Conservation (phyloP, 2,797 vertebrate species). For the Bradypodion pumilum region DNA sequence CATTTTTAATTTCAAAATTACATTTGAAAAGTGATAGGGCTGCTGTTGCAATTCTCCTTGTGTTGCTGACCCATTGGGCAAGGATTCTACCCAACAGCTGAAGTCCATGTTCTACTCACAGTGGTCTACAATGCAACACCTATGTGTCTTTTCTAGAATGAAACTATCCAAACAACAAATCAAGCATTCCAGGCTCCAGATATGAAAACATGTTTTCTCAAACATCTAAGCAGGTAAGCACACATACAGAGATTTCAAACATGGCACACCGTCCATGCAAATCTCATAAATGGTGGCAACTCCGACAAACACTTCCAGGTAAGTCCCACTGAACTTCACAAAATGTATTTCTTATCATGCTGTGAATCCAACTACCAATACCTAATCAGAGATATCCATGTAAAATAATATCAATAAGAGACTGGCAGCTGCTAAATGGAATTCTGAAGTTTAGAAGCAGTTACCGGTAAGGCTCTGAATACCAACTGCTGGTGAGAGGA, state of each 20-base stretch:
- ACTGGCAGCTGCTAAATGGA: not conserved
- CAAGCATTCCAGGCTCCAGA: conserved; percentile 37
- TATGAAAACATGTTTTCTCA: conserved; percentile 54
- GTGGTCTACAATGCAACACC: not conserved
- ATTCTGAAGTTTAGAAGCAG: not conserved
- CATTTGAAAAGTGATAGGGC: not conserved
- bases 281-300: not conserved
- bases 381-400: not conserved
- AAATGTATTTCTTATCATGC: not conserved
- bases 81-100: not conserved
- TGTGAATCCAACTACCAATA: not conserved
- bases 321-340: not conserved
- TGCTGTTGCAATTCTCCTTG: not conserved
- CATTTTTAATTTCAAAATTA: not conserved
- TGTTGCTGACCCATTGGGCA: not conserved
- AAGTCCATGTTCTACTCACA: not conserved
- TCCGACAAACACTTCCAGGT: not conserved
- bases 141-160: conserved; percentile 57
- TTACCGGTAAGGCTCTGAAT: not conserved
- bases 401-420: not conserved
- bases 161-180: conserved; percentile 36
- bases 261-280: not conserved
- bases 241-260: not conserved
- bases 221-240: conserved; percentile 66
- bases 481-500: not conserved